phyloP scores from a whole-genome alignment of 2,797 vertebrate species.

The Hirundo rustica region DNA sequence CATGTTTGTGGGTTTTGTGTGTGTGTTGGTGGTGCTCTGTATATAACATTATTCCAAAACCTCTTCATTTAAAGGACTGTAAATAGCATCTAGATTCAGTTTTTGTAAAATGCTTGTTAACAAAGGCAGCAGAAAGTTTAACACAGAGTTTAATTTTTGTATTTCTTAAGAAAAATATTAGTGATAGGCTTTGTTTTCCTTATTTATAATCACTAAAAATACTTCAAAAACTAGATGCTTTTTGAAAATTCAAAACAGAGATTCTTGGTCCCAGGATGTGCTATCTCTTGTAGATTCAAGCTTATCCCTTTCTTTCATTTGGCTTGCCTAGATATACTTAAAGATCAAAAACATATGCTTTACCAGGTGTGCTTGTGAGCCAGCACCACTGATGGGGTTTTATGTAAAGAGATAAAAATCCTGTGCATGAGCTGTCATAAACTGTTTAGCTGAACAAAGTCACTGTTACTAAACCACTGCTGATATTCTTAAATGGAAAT shows the following conservation, averaged over 20 bases:
- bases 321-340: conserved; percentile 50
- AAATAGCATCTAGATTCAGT: background rate
- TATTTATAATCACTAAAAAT: background rate
- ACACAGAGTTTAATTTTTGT: background rate
- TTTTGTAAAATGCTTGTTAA: background rate
- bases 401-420: conserved; percentile 87
- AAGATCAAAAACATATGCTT: conserved; percentile 85
- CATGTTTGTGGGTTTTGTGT: background rate
- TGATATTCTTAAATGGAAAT: conserved; percentile 80
- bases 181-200: background rate
- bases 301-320: conserved; percentile 34
- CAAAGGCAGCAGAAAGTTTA: background rate
- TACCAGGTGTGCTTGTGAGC: conserved; percentile 72
- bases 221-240: background rate
- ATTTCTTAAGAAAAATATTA: background rate
- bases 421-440: conserved; percentile 81
- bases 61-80: background rate
- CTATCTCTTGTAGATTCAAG: background rate
- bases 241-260: background rate
- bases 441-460: conserved; percentile 79
- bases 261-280: background rate
- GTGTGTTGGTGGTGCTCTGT: background rate
- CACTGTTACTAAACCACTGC: conserved; percentile 80
- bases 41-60: background rate
- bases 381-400: conserved; percentile 77